These are phyloP conservation scores for Ancistrus triradiatus DNA, from an alignment of 2,113 vertebrate species.

Conservation along the genomic window DNA sequence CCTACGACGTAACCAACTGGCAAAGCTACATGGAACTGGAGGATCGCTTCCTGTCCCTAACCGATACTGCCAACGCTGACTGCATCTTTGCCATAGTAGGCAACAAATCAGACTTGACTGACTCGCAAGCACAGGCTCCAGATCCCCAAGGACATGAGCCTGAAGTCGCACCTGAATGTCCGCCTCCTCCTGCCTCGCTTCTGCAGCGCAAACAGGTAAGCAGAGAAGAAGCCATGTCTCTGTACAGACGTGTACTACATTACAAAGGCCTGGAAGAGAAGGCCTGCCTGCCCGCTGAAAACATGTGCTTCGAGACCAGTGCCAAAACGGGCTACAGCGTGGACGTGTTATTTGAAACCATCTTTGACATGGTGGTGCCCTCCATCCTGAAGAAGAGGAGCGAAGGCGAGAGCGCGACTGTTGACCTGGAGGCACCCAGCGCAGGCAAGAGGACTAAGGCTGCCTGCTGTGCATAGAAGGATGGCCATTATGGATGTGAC, in stretches of 20 bases:
- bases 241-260: conserved; percentile 84
- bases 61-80: conserved; percentile 83
- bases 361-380: conserved; percentile 88
- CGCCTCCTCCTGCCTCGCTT: conserved; percentile 47
- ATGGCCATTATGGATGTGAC: too few relatives aligned
- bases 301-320: conserved; percentile 95
- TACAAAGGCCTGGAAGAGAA: conserved; percentile 86
- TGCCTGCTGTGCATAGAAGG: conserved; percentile 55
- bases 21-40: conserved; percentile 91
- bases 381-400: conserved; percentile 77
- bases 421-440: conserved; percentile 75
- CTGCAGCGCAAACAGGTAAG: conserved; percentile 72
- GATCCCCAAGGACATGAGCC: conserved; percentile 27
- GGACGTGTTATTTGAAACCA: conserved; percentile 84
- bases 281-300: conserved; percentile 77
- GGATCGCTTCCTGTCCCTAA: conserved; percentile 89
- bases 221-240: conserved; percentile 74
- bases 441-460: conserved; percentile 55
- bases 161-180: conserved; percentile 31
- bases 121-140: conserved; percentile 48
- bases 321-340: conserved; percentile 92
- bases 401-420: conserved; percentile 70
- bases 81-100: conserved; percentile 92
- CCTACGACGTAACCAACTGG: conserved; percentile 84
- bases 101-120: conserved; percentile 88